A percentile compares a stretch with the other conserved stretches of the same genome.
These are phyloP conservation scores for Ecdyonurus torrentis DNA, from an alignment of 2,888 invertebrate genomes.

Conservation along the genomic window DNA sequence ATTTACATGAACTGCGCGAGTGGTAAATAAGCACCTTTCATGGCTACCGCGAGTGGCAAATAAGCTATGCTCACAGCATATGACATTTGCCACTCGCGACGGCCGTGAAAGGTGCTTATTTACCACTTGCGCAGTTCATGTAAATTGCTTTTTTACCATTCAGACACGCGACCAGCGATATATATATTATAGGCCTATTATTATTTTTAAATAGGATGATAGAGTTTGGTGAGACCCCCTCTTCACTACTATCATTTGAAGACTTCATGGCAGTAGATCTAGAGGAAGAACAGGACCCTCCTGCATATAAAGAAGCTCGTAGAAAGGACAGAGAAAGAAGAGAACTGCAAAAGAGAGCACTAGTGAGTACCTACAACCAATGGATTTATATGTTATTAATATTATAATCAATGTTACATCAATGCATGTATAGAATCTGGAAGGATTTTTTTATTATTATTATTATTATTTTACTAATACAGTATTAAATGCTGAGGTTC, in stretches of 20 bases:
- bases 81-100: no score
- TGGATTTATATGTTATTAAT: neutral
- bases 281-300: slow-evolving; percentile 92
- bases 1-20: no score
- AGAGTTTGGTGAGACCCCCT: slow-evolving; percentile 95
- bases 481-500: no score
- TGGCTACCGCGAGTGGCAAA: no score
- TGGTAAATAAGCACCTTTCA: no score
- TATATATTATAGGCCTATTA: no score
- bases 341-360: slow-evolving; percentile 41
- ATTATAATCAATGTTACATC: slow-evolving; percentile 2
- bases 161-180: no score
- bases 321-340: slow-evolving; percentile 73
- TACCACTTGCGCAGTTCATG: no score
- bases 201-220: slow-evolving; percentile 37
- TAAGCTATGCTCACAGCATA: no score
- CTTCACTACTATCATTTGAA: slow-evolving; percentile 82
- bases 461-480: slow-evolving; percentile 14
- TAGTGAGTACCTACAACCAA: neutral
- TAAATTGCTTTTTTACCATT: no score
- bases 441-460: slow-evolving; percentile 18
- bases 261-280: slow-evolving; percentile 95
- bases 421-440: no score
- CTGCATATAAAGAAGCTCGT: slow-evolving; percentile 81
- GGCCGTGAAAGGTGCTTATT: no score